phyloP scores from a whole-genome alignment of 2,888 invertebrate genomes.

The Platycnemis pennipes region DNA sequence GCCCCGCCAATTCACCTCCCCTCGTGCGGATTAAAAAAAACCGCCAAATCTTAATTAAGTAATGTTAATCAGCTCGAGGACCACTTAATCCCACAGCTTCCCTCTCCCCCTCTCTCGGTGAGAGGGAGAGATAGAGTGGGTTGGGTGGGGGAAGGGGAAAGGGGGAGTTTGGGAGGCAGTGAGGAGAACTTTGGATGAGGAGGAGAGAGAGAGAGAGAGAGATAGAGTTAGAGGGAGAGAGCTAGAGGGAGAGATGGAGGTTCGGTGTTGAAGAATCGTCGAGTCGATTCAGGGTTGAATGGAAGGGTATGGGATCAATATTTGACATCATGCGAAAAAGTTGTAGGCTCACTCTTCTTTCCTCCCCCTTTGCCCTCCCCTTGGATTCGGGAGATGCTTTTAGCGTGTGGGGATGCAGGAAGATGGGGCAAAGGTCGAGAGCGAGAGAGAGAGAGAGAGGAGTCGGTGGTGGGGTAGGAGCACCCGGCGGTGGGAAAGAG shows the following conservation, averaged over 20 bases:
- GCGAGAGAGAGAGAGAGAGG: neutral
- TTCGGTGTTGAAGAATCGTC: slow-evolving; percentile 61
- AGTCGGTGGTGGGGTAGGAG: neutral
- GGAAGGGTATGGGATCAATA: slow-evolving; percentile 49
- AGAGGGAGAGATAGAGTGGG: slow-evolving; percentile 79
- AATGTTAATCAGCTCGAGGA: neutral
- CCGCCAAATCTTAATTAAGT: slow-evolving; percentile 3
- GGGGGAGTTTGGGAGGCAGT: slow-evolving; percentile 72
- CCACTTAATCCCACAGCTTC: neutral
- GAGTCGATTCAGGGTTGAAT: slow-evolving; percentile 72
- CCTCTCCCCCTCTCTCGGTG: slow-evolving; percentile 71
- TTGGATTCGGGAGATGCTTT: slow-evolving; percentile 63
- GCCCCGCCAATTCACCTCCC: neutral
- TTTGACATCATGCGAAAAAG: slow-evolving; percentile 64
- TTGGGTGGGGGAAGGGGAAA: slow-evolving; percentile 78
- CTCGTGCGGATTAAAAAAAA: neutral
- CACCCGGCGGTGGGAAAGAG: neutral
- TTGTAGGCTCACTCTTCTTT: slow-evolving; percentile 68
- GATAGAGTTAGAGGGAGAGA: neutral
- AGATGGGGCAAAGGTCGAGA: slow-evolving; percentile 72
- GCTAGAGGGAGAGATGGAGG: slow-evolving; percentile 70
- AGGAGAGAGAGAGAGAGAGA: slow-evolving; percentile 67
- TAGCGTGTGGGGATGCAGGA: slow-evolving; percentile 76
- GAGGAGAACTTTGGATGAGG: slow-evolving; percentile 75
- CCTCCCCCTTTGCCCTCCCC: slow-evolving; percentile 68